These are phyloP conservation scores for Nezara viridula DNA, from an alignment of 2,888 invertebrate genomes.

Conservation along the genomic window DNA sequence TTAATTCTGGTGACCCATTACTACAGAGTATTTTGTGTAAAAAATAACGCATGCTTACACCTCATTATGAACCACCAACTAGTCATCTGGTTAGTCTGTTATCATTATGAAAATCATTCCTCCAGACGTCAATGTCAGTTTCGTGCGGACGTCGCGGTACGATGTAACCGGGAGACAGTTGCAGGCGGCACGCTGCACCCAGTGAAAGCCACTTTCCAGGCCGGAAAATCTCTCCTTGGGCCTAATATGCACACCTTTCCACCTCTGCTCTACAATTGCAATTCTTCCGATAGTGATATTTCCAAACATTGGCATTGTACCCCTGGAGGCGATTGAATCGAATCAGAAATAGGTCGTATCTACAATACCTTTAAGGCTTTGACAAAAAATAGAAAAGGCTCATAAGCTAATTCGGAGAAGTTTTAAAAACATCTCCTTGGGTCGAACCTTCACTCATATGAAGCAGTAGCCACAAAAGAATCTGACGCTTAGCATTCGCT, in stretches of 20 bases:
- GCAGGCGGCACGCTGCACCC: slow-evolving; percentile 3
- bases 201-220: slow-evolving; percentile 43
- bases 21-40: no score
- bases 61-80: neutral
- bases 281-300: slow-evolving; percentile 17
- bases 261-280: neutral
- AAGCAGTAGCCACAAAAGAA: neutral
- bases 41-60: no score
- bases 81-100: neutral
- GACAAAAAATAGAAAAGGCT: slow-evolving; percentile 12
- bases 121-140: neutral
- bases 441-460: neutral
- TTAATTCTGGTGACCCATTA: neutral
- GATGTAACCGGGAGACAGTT: neutral
- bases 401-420: neutral
- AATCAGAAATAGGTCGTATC: neutral
- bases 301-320: neutral
- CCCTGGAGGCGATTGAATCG: neutral
- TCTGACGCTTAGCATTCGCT: neutral
- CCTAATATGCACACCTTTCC: slow-evolving; percentile 36
- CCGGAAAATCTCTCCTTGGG: slow-evolving; percentile 40
- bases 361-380: neutral
- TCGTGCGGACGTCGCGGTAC: neutral
- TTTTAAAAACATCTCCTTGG: slow-evolving; percentile 37
- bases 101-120: neutral